Base-by-base conservation (phyloP, 1,140 invertebrate species). In the Caenorhabditis inopinata region DNA sequence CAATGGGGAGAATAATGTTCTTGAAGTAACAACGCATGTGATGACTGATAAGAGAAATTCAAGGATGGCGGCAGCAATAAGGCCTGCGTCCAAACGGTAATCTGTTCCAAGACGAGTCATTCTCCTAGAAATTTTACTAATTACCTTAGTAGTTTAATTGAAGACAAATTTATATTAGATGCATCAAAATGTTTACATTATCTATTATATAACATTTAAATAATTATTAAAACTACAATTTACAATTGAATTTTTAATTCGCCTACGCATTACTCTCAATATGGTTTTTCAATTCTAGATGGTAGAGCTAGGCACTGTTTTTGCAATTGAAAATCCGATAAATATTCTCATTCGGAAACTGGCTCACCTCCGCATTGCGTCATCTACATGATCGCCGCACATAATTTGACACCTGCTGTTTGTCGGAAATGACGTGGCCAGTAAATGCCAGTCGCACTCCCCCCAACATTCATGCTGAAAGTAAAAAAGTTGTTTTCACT, bases 391-490 rank as follows among this genome's bases (percentile, higher is more conserved):
- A 25, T 80, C 78, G 21, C 85, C 85, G 48, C 85, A 85, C 16
- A 85, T 58, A 21, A 85, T 85, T 74, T 85, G 85, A 74, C 85
- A 85, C 48, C 80, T 78, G 62, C 77, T 81, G 62, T 85, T 81
- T 32, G 84, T 62, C n/a, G 85, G 85, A 16, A 85, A 29, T 46
- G 62, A 76, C 29, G 83, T 78, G 27, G 83, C 82, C 14, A 85
- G 76, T 14, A 85, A 78, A 53, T 85, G 85, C 85, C 85, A 85
- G 76, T 85, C 85, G 62, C 85, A 85, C 81, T 85, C 74, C 12
- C 85, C 85, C 74, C 76, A 85, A 46, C 85, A 85, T 82, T 85
- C 83, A 38, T 83, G 80, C 83, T 85, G 45, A 53, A 83, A 84
- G 35, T 25, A 48, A 38, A n/a, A 68, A 5, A 6, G 29, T n/a